phyloP scores from a whole-genome alignment of 2,113 vertebrate species.

The Budorcas taxicolor region DNA sequence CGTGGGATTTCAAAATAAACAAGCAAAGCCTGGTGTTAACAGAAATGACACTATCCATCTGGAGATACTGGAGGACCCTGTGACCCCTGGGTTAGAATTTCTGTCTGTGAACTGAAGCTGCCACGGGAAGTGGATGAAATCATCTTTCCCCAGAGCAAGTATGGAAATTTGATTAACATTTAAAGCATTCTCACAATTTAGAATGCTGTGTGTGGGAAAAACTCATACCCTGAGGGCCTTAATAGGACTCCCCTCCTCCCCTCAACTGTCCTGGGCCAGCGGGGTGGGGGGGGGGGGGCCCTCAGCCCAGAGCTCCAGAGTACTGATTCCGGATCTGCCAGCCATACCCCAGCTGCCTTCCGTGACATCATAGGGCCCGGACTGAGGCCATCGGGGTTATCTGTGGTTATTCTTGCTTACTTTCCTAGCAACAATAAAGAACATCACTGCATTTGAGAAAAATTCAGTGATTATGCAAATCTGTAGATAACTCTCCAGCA shows the following conservation, averaged over 20 bases:
- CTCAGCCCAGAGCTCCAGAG: background rate
- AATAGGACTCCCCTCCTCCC: background rate
- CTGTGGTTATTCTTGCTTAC: background rate
- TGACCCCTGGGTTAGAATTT: background rate
- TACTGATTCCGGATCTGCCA: background rate
- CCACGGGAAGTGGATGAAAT: background rate
- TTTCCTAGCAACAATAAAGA: background rate
- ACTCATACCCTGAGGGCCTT: constrained; percentile 9
- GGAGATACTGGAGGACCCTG: background rate
- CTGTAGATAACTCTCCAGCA: background rate
- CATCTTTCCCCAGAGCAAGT: background rate
- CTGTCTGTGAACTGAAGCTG: background rate
- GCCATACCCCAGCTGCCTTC: background rate
- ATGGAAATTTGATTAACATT: background rate
- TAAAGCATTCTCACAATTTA: background rate
- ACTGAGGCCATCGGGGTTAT: background rate
- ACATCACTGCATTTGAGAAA: background rate
- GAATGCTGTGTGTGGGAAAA: background rate
- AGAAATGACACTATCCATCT: background rate
- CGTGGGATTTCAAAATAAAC: background rate
- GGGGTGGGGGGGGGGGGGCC: too few relatives aligned
- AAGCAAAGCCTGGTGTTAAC: background rate
- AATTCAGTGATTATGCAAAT: background rate
- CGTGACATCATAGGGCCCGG: fast-evolving
- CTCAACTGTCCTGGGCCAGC: background rate